Evolutionary conservation across 2,797 vertebrate genomes (phyloP), one percentile per base, ranked within the genome.

Genomic region (Trachurus trachurus): DNA sequence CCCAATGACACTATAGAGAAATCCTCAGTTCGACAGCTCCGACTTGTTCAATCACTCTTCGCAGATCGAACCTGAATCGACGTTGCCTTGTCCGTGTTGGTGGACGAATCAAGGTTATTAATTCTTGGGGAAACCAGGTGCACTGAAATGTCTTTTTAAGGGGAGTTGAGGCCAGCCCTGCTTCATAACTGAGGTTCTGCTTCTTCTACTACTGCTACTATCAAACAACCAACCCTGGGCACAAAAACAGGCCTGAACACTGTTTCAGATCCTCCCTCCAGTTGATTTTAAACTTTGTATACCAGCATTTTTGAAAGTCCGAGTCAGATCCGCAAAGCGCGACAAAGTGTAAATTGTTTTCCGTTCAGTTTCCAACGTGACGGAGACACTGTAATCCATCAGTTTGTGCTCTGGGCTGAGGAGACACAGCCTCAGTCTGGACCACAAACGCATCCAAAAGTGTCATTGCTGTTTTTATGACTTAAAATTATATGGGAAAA

Each of bases 121-220:
- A 0, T 53, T 77, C 61, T 45, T 66, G 44, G 56, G 77, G 13
- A 69, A 77, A 85, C 74, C 83, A 71, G 84, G 63, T 52, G 76
- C 77, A 50, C n/a, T 44, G 5, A 39, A 53, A n/a, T 26, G 78
- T 83, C 22, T 73, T 82, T 66, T 31, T 64, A 21, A 5, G 71
- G 72, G 67, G 76, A 53, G 90, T 87, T 89, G 88, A 90, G 92
- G 92, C 74, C 90, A 88, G 89, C 76, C 89, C 92, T 92, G 88
- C 83, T 86, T 89, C 89, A 87, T 88, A 86, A 87, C 86, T 70
- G 77, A 92, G 76, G 81, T 89, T 88, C 89, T 92, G 88, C 90
- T 93, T 93, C 89, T 92, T 87, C 90, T 90, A 78, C 89, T 91
- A 85, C 84, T 90, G 87, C 90, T 92, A 82, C 89, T 90, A 74